Evolutionary conservation across 35 echinoderm and acorn worm species (phyloP), one percentile per base, ranked within the genome.

Genomic region (Ophioderma brevispina): DNA sequence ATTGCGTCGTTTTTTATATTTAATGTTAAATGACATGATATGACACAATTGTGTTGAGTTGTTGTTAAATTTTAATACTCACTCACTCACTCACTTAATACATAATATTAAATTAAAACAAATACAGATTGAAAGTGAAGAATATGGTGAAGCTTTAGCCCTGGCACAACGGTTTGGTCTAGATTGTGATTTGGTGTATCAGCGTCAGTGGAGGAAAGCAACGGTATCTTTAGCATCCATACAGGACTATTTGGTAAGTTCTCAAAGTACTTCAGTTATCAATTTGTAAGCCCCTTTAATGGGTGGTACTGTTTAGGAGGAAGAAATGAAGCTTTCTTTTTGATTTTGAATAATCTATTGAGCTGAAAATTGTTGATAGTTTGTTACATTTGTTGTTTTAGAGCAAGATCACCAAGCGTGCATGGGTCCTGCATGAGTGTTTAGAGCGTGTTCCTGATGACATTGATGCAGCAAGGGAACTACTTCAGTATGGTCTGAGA

Each of bases 361-460:
- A n/a, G n/a, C n/a, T n/a, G n/a, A 0, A 0, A 0, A 25, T 32
- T 2, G 0, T 28, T 75, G 64, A 32, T 28, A 4, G 33, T 75
- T 75, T 75, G 64, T 75, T 17, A 11, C 64, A 75, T 75, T 75
- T 32, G n/a, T 75, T 32, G n/a, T 32, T 75, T 32, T 33, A 99
- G 97, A 99, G 94, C 90, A 99, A 99, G 64, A 95, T 99, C 23
- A 95, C 94, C 37, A 99, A 99, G 84, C 82, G 94, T 28, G 92
- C 97, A 1, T 99, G 94, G 93, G 97, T 99, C 10, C 87, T 99
- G 0, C 94, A 95, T 80, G 97, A 99, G 81, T 99, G 97, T 86
- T 64, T 99, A 25, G 94, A 95, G 70, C 88, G 97, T 82, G 94
- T 99, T 35, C 97, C 97, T 28, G 97, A 99, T 36, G 94, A 99